phyloP scores from a whole-genome alignment of 2,797 vertebrate genomes.

The Aselliscus stoliczkanus region DNA sequence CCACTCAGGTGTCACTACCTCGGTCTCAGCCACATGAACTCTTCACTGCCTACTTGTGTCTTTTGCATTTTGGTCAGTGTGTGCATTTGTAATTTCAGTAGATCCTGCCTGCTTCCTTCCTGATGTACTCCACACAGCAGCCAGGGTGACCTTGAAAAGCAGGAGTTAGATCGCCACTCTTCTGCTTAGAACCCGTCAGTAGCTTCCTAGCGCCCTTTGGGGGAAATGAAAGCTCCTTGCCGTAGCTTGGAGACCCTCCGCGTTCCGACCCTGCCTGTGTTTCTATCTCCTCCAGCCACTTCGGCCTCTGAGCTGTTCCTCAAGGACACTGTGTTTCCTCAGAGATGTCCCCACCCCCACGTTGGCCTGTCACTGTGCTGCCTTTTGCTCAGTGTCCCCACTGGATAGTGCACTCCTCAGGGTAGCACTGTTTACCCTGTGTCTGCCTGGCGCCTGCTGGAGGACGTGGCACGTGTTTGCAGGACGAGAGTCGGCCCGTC shows the following conservation, averaged over 20 bases:
- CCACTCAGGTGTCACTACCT: not conserved
- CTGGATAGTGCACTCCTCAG: not conserved
- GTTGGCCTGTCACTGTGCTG: no score
- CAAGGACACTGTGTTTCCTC: not conserved
- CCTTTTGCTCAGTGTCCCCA: not conserved
- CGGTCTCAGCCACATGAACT: not conserved
- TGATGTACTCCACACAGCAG: no score
- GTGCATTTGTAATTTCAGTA: not conserved
- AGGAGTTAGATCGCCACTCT: not conserved
- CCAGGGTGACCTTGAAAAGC: not conserved
- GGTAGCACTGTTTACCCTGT: not conserved
- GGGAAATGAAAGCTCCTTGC: not conserved
- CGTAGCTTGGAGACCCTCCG: not conserved
- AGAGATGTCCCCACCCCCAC: no score
- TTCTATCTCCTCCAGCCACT: not conserved
- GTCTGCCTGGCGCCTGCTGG: not conserved
- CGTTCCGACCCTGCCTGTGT: not conserved
- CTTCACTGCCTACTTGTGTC: accelerated
- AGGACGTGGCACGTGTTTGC: not conserved
- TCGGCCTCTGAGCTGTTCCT: not conserved
- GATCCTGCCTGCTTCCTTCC: not conserved
- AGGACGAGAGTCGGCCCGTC: not conserved
- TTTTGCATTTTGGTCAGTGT: not conserved
- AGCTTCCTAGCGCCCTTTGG: not conserved
- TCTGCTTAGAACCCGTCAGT: not conserved